phyloP scores from a whole-genome alignment of 1,140 invertebrate species.

The Euwallacea fornicatus region DNA sequence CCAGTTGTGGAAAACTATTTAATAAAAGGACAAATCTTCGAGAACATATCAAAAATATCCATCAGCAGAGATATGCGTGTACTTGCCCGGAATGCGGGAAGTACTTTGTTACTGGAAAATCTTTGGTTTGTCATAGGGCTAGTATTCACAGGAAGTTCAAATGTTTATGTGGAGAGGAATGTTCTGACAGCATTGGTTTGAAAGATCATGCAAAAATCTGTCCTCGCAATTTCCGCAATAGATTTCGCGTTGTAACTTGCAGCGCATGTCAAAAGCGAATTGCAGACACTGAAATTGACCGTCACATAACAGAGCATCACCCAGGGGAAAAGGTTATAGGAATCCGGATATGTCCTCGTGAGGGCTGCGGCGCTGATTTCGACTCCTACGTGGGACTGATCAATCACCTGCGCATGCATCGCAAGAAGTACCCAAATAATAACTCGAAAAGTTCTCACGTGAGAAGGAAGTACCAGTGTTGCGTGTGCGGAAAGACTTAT shows the following conservation, averaged over 20 bases:
- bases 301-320: too few relatives aligned
- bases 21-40: too few relatives aligned
- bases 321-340: too few relatives aligned
- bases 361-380: too few relatives aligned
- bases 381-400: neutral
- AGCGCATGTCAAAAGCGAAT: too few relatives aligned
- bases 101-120: neutral
- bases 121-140: too few relatives aligned
- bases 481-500: slow-evolving; percentile 31
- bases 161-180: too few relatives aligned
- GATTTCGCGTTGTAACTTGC: slow-evolving; percentile 30
- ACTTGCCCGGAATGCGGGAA: slow-evolving; percentile 8
- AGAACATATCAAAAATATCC: too few relatives aligned
- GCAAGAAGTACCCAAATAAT: slow-evolving; percentile 31
- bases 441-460: slow-evolving; percentile 47
- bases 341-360: too few relatives aligned
- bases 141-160: too few relatives aligned
- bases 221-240: slow-evolving; percentile 33
- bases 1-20: too few relatives aligned
- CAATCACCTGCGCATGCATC: slow-evolving; percentile 39
- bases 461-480: slow-evolving; percentile 45
- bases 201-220: slow-evolving; percentile 20
- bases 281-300: too few relatives aligned
- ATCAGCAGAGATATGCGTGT: neutral
- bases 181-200: slow-evolving; percentile 10